Percentiles rank a stretch among this genome's conserved stretches.
Conservation (phyloP, 2,888 invertebrate genomes). For the Pyrrhosoma nymphula region DNA sequence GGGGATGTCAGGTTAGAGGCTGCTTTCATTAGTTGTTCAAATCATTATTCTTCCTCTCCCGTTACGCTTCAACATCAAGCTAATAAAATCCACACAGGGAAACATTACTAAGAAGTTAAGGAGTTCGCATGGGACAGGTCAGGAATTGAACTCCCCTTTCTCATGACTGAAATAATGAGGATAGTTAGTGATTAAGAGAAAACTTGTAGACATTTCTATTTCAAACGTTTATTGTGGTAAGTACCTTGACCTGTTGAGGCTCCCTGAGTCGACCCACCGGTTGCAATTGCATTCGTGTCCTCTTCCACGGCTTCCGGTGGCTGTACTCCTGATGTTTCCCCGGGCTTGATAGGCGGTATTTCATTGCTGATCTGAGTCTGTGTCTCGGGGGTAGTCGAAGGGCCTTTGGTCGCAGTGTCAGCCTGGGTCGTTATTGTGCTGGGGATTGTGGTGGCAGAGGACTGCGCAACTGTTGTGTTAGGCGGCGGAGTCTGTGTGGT, state of each 20-base stretch:
- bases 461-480: background rate
- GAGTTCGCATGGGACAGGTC: too few species aligned
- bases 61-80: too few species aligned
- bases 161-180: too few species aligned
- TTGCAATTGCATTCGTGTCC: constrained; percentile 28
- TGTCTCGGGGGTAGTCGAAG: background rate
- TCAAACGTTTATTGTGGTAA: too few species aligned
- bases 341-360: background rate
- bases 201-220: too few species aligned
- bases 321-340: background rate
- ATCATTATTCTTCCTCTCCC: too few species aligned
- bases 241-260: constrained; percentile 70
- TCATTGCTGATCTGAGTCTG: constrained; percentile 68
- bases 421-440: constrained; percentile 70
- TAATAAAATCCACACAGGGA: too few species aligned
- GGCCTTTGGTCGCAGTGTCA: constrained; percentile 13
- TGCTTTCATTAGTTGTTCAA: too few species aligned
- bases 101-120: too few species aligned
- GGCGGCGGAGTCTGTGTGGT: background rate
- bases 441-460: constrained; percentile 68
- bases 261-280: background rate
- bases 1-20: too few species aligned
- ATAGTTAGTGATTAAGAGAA: too few species aligned
- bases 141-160: too few species aligned
- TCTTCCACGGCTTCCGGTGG: constrained; percentile 53